Percentiles rank a stretch among this genome's conserved stretches.
Evolutionary conservation across 1,140 invertebrate species (phyloP).

Genomic region (Bathynomus jamesi): DNA sequence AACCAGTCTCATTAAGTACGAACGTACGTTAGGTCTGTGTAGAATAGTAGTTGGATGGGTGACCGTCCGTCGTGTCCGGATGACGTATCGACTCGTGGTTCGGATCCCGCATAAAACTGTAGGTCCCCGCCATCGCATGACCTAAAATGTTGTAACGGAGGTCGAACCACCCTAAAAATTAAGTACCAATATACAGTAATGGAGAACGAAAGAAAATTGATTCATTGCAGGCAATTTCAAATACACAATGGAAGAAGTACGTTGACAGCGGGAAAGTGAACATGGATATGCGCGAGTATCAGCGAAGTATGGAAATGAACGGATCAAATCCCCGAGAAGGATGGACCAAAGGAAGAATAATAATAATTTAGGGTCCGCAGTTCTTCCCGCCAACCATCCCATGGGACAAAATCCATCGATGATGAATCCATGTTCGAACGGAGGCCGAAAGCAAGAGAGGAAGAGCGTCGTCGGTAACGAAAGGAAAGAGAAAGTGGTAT

Average conservation of each 20-base stretch:
- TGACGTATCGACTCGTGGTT: no score
- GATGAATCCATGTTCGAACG: conserved; percentile 2
- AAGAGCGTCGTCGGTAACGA: conserved; percentile 19
- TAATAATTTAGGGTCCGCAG: conserved; percentile 19
- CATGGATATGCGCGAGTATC: conserved; percentile 21
- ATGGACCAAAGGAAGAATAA: conserved; percentile 33
- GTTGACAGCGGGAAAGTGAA: conserved; percentile 45
- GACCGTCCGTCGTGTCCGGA: no score
- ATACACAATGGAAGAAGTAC: conserved; percentile 53
- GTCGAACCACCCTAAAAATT: no score
- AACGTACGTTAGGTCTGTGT: no score
- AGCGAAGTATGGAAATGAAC: conserved; percentile 23
- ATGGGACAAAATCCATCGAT: conserved; percentile 10
- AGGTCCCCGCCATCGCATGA: no score
- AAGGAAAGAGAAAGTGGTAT: conserved; percentile 5
- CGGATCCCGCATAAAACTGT: no score
- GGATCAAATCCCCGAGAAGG: conserved; percentile 17
- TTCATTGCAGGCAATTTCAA: conserved; percentile 47
- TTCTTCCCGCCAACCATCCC: conserved; percentile 15
- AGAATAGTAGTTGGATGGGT: no score
- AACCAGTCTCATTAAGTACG: no score
- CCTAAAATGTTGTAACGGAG: no score
- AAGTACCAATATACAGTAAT: no score
- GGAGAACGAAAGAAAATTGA: no score
- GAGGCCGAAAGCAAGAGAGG: conserved; percentile 26